Percentiles rank a stretch among this genome's conserved stretches.
Evolutionary conservation across 2,113 vertebrate genomes (phyloP).

Genomic region (Dicerorhinus sumatrensis): DNA sequence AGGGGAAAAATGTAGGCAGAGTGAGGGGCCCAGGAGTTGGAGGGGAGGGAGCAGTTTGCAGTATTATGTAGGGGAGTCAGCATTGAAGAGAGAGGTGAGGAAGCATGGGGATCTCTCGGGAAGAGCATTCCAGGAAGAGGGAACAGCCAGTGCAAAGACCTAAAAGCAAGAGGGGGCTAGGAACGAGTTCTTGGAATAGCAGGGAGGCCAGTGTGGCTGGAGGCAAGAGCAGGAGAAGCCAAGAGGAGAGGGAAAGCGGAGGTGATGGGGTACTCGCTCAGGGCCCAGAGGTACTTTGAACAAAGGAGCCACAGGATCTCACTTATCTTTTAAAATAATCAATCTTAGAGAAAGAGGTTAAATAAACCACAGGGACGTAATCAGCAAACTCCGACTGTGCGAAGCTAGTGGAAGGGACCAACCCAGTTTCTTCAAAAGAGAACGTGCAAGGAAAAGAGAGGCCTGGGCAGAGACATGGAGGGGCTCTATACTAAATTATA

Average conservation of each 20-base stretch:
- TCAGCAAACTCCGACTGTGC: rapidly evolving
- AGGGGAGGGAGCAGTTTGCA: background rate
- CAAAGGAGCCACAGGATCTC: background rate
- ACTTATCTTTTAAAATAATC: background rate
- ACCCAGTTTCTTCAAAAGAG: background rate
- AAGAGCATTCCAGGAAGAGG: background rate
- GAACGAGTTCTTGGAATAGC: background rate
- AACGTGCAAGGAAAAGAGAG: background rate
- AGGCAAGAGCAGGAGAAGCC: background rate
- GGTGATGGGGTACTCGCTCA: rapidly evolving
- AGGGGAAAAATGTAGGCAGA: rapidly evolving
- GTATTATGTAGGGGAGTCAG: no score
- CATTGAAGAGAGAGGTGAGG: background rate
- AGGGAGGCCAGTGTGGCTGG: background rate
- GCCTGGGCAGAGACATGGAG: background rate
- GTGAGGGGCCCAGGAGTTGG: background rate
- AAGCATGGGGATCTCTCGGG: no score
- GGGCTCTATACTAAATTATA: background rate
- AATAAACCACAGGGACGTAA: background rate
- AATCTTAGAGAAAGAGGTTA: background rate
- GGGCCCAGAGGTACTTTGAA: background rate
- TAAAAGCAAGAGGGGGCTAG: background rate
- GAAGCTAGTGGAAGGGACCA: background rate
- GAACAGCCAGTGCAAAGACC: background rate
- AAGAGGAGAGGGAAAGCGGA: no score